Evolutionary conservation across 2,797 vertebrate species (phyloP), one percentile per base, ranked within the genome.

Genomic region (Sciurus vulgaris): DNA sequence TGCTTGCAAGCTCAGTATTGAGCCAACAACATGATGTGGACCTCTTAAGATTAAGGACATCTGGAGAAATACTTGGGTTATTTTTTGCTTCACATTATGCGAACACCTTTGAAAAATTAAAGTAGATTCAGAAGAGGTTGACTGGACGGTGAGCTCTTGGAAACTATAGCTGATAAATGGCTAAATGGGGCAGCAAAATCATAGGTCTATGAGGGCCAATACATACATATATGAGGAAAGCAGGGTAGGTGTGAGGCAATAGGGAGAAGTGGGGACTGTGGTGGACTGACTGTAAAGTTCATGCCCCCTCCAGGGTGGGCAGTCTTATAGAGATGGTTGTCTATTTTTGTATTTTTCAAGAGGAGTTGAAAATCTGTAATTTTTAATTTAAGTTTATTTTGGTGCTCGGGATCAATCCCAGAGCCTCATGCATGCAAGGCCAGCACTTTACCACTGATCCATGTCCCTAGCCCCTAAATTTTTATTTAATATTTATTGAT

Each of bases 291-390:
- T 13, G 6, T n/a, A 12, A 30, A 17, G n/a, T 3, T 1, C 20
- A 17, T 1, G 4, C 17, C 15, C n/a, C 8, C 13, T 65, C 35
- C 1, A 41, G 33, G 17, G n/a, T 4, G 41, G 41, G 28, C 28
- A 10, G 22, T 56, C 28, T 79, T 51, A 47, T 7, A 47, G 44
- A 7, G 15, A 35, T 24, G 72, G 3, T 20, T 86, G 38, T 14
- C 41, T 59, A 38, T 12, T 91, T 95, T 86, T 83, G 20, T 47
- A 72, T 73, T 94, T 94, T 94, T 93, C 61, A 92, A 84, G 81
- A 81, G 14, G 35, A 89, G 14, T 3, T 82, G 14, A 89, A 65
- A 44, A 65, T 84, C 89, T 54, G n/a, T 49, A 24, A 33, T 65
- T 85, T 61, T 82, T 38, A 38, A 86, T 88, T 85, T 38, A 38